Base-by-base conservation (phyloP, 2,888 invertebrate species). In the Hirtodrosophila duncani region DNA sequence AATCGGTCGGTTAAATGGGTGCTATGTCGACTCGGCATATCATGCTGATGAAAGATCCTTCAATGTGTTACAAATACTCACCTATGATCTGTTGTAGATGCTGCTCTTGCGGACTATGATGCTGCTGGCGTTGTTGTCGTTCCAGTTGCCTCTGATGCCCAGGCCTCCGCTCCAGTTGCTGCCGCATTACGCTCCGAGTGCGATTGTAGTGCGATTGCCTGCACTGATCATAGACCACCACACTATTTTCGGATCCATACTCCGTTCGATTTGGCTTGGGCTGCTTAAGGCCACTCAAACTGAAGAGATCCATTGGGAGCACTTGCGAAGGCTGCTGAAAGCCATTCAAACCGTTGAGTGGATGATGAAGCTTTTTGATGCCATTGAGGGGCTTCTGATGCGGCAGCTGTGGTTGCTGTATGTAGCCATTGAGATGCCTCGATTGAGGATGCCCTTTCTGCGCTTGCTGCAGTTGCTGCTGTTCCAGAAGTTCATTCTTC, bases 91-190 rank as follows among this genome's bases (percentile, higher is more conserved):
- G n/a, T 10, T 18, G 31, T n/a, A n/a, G n/a, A n/a, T n/a, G n/a
- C n/a, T n/a, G n/a, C n/a, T n/a, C n/a, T n/a, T n/a, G n/a, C n/a
- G n/a, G n/a, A n/a, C n/a, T n/a, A n/a, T n/a, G n/a, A 36, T 20
- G 18, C 42, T n/a, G 59, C 18, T 46, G 42, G n/a, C 23, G 36
- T 4, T 50, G 45, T n/a, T n/a, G n/a, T n/a, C n/a, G n/a, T 7
- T 18, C 10, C 4, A 34, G 6, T 3, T 27, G 13, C 9, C 37
- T 34, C 11, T 52, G 37, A 3, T 42, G 23, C 17, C 45, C 38
- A 8, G 48, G 3, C 4, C 45, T 31, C 11, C 37, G 39, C 3
- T 58, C 46, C 2, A 43, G 17, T 4, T 37, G 42, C 13, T 13
- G 26, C 1, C 45, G n/a, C 7, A 29, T n/a, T n/a, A n/a, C n/a